Conservation (phyloP, 37 sponge, comb jelly and placozoan species). For the Ephydatia muelleri region DNA sequence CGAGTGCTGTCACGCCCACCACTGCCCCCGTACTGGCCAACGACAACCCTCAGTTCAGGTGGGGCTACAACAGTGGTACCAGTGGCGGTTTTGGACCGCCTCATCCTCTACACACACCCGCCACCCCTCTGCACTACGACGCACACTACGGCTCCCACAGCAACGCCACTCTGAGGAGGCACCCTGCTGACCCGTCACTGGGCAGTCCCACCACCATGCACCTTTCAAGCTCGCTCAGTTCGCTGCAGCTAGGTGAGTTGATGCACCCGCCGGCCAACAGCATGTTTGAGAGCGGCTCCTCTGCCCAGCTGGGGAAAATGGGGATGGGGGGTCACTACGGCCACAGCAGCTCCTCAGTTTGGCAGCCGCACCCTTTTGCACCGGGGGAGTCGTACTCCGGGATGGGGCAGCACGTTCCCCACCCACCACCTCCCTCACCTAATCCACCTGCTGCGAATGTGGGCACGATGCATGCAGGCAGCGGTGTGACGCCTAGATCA, state of each 20-base stretch:
- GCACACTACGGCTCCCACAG: neutral
- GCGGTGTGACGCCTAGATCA: no score
- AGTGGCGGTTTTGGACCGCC: neutral
- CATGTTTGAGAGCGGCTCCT: neutral
- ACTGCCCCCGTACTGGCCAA: neutral
- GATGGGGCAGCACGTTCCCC: no score
- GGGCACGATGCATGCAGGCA: no score
- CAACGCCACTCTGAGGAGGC: neutral
- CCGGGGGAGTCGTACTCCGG: neutral
- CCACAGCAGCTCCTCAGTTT: neutral
- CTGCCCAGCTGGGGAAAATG: neutral
- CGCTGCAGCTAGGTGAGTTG: neutral
- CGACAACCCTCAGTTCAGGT: neutral
- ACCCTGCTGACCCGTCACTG: neutral
- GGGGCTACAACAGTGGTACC: neutral
- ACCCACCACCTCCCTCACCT: neutral
- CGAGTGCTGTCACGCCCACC: neutral
- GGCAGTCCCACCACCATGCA: neutral
- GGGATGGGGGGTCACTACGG: neutral
- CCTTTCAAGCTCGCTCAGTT: neutral
- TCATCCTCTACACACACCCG: neutral
- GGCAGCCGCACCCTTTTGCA: neutral
- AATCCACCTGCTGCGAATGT: no score
- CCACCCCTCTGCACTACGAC: neutral
- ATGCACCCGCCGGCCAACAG: neutral